Evolutionary conservation across 2,113 vertebrate species (phyloP).

Genomic region (Sceloporus tristichus): DNA sequence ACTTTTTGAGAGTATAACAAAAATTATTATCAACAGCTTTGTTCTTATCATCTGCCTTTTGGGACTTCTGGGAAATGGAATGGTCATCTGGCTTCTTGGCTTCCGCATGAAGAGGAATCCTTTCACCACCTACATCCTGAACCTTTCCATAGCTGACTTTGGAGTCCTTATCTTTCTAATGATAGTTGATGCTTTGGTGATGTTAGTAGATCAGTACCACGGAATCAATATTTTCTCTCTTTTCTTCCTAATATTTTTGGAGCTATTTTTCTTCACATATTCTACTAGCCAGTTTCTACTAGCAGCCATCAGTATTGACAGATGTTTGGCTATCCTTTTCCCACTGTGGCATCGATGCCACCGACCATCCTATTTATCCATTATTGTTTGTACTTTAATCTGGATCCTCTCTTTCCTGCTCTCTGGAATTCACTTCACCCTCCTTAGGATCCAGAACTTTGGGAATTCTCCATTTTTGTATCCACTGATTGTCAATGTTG

Average conservation of each 20-base stretch:
- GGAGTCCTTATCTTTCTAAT: not conserved
- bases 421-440: not conserved
- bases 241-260: too few species aligned
- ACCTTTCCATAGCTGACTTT: conserved; percentile 10
- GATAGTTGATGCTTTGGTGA: not conserved
- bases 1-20: too few species aligned
- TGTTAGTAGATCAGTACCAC: too few species aligned
- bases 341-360: conserved; percentile 25
- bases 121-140: conserved; percentile 5
- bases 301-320: conserved; percentile 9
- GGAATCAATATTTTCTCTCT: not conserved
- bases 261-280: conserved; percentile 9
- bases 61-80: not conserved
- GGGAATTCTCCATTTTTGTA: not conserved
- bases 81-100: not conserved
- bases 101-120: not conserved
- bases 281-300: not conserved
- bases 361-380: not conserved
- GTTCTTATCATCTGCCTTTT: not conserved
- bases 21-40: not conserved
- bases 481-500: not conserved
- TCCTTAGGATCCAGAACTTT: not conserved
- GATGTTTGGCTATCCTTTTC: not conserved
- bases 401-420: not conserved
- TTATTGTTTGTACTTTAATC: not conserved